Base-by-base conservation (phyloP, 1,140 invertebrate species). In the Samia ricini region DNA sequence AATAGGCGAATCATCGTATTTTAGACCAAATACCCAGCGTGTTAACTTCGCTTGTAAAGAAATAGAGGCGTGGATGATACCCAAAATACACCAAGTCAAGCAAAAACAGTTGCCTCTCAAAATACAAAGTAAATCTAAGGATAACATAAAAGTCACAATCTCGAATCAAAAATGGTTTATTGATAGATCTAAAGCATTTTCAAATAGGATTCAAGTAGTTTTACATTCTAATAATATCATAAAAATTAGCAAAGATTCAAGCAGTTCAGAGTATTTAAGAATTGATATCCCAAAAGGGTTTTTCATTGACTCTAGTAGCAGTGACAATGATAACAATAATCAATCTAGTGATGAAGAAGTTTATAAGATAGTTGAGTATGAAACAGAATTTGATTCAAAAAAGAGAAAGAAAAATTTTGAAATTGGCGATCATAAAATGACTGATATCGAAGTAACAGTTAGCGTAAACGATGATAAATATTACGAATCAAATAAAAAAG, bases 341-440 rank as follows among this genome's bases (percentile, higher is more conserved):
- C 50, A 74, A 24, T 72, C 75, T 0, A 88, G 79, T 54, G 76
- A 84, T 56, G 83, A 88, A 70, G 68, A 85, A 75, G 80, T 88
- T 23, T 88, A 73, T 62, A 84, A 87, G 61, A 77, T 89, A 29
- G 70, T 84, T 12, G 83, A 89, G 63, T 87, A 89, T 66, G 83
- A 87, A 61, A 74, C 72, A 4, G 59, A 63, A 21, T 59, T 64
- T 6, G 55, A 72, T 55, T 61, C 66, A 24, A 74, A 69, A 66
- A 73, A 65, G 22, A 57, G 49, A 2, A 72, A 63, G 29, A 66
- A 58, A 26, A 48, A 52, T 50, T 61, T 73, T 18, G 66, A 73
- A 12, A 72, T 62, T 15, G 68, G 66, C 15, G 69, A 78, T 61
- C 23, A 64, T 55, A 20, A 61, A 61, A 33, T 52, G 21, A 71